Conservation (phyloP, 2,797 vertebrate species). For the Danionella dracula region DNA sequence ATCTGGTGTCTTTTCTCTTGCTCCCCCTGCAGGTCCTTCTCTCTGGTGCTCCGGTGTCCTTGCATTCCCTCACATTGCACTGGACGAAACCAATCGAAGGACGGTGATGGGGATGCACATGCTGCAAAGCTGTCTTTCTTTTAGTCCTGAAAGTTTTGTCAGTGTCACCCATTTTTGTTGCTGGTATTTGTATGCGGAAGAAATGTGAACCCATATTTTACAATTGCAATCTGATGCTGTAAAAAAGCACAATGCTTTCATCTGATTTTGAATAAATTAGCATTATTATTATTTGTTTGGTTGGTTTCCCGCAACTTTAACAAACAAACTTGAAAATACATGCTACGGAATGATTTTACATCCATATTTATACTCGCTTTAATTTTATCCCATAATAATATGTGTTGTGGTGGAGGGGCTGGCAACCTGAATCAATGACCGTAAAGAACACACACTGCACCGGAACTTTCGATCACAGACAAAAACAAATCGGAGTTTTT, state of each 20-base stretch:
- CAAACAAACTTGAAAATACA: no score
- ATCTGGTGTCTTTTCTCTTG: background rate
- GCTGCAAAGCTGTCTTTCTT: constrained; percentile 5
- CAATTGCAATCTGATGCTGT: constrained; percentile 1
- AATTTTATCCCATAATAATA: no score
- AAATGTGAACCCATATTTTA: constrained; percentile 7
- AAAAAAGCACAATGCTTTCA: constrained; percentile 8
- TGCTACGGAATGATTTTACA: no score
- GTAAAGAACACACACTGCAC: no score
- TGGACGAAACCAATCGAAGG: constrained; percentile 52
- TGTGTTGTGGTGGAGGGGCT: no score
- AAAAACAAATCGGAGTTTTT: no score
- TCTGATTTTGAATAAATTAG: constrained; percentile 9
- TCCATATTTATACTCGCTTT: no score
- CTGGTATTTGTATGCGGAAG: constrained; percentile 4
- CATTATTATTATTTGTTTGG: background rate
- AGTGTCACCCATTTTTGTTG: constrained; percentile 4
- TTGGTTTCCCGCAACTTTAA: no score
- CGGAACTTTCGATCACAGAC: no score
- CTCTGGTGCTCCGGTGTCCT: constrained; percentile 37
- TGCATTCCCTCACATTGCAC: constrained; percentile 41
- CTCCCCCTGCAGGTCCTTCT: constrained; percentile 42
- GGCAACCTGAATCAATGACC: no score
- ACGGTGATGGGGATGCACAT: constrained; percentile 23
- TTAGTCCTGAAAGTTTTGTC: constrained; percentile 18